A percentile compares a stretch with the other conserved stretches of the same genome.
Evolutionary conservation across 2,888 invertebrate species (phyloP).

Genomic region (Luperina nickerlii): DNA sequence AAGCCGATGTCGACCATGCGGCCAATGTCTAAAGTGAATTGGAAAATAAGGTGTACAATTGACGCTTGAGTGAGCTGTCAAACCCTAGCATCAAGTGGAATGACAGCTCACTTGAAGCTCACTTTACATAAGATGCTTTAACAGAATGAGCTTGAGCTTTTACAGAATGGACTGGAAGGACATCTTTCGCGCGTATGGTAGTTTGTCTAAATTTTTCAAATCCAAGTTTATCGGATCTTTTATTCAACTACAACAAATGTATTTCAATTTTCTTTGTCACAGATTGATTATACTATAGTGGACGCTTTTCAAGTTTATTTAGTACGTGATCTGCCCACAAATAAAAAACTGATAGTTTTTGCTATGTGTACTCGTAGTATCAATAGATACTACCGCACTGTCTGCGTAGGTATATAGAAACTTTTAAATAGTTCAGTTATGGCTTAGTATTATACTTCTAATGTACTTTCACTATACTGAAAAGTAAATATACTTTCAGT

Average conservation of each 20-base stretch:
- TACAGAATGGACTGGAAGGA: neutral
- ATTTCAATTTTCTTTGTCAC: constrained; percentile 14
- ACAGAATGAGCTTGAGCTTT: neutral
- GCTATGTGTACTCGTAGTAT: neutral
- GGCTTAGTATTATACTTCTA: too few species aligned
- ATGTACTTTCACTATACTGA: too few species aligned
- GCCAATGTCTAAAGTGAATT: too few species aligned
- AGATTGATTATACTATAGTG: constrained; percentile 7
- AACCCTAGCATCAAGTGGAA: too few species aligned
- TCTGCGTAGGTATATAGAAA: neutral
- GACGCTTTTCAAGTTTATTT: constrained; percentile 15
- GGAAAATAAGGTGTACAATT: too few species aligned
- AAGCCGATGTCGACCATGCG: too few species aligned
- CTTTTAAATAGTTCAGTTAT: too few species aligned
- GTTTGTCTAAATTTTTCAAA: neutral
- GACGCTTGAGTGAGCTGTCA: too few species aligned
- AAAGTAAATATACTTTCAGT: too few species aligned
- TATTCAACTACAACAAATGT: constrained; percentile 11
- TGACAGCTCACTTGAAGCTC: too few species aligned
- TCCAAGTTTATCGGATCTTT: neutral
- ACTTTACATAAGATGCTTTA: neutral
- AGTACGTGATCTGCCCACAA: constrained; percentile 19
- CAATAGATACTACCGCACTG: neutral
- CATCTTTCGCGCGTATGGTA: neutral
- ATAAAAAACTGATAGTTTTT: neutral